A percentile compares a stretch with the other conserved stretches of the same genome.
phyloP scores from a whole-genome alignment of 2,113 vertebrate genomes.

The Natator depressus region DNA sequence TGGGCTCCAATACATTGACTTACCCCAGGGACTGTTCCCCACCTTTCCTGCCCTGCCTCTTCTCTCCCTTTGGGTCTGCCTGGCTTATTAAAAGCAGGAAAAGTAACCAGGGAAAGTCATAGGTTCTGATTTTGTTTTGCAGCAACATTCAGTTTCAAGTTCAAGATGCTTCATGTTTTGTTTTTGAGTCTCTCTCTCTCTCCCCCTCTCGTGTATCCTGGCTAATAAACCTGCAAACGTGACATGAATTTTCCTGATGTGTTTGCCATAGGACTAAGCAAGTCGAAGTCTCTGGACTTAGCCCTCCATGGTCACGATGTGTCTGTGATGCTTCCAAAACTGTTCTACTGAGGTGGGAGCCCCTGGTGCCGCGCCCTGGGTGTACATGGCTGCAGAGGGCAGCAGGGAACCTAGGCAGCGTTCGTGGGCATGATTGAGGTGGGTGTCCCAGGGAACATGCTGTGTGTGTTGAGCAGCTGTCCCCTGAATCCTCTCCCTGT shows the following conservation, averaged over 20 bases:
- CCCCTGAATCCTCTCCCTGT: neutral
- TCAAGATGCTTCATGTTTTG: neutral
- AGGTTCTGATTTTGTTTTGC: neutral
- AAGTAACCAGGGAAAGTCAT: neutral
- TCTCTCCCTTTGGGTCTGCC: slow-evolving; percentile 46
- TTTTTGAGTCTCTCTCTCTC: neutral
- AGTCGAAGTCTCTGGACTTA: neutral
- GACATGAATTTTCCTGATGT: neutral
- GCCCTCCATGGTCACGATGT: no score
- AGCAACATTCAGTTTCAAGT: neutral
- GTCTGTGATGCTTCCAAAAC: neutral
- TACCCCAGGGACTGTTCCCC: neutral
- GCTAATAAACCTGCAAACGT: neutral
- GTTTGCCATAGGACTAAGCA: neutral
- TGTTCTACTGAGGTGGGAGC: neutral
- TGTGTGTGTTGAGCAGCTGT: no score
- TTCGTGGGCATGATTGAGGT: no score
- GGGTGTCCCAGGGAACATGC: neutral
- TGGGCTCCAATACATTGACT: no score
- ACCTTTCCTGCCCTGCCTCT: neutral
- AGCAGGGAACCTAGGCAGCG: no score
- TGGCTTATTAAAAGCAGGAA: slow-evolving; percentile 38
- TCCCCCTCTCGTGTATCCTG: neutral
- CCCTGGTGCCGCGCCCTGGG: no score
- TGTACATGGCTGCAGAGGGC: no score